Conservation (phyloP, 2,113 vertebrate species). For the Myrmecobius fasciatus region DNA sequence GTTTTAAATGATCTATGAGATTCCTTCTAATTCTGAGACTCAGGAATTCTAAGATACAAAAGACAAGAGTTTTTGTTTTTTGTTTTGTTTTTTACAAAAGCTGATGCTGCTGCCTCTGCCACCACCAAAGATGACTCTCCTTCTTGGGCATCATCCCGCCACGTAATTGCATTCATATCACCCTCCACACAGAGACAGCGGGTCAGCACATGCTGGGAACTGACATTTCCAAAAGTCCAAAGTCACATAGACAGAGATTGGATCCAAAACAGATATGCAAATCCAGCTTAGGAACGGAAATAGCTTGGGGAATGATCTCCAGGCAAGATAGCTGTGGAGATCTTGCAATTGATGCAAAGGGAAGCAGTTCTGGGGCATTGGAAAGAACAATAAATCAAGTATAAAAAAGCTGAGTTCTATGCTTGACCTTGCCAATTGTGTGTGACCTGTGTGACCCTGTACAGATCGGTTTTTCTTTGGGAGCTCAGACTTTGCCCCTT, state of each 20-base stretch:
- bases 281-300: background rate
- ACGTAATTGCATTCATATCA: background rate
- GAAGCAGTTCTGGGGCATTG: background rate
- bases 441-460: background rate
- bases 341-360: background rate
- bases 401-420: background rate
- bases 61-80: background rate
- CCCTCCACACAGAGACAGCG: background rate
- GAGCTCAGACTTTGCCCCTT: no score
- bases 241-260: background rate
- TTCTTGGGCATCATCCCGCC: background rate
- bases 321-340: background rate
- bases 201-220: background rate
- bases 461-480: background rate
- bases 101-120: background rate
- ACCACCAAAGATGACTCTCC: background rate
- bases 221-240: background rate
- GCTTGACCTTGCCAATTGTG: background rate
- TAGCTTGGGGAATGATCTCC: background rate
- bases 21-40: background rate
- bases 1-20: background rate
- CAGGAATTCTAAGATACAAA: background rate
- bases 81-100: no score
- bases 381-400: background rate
- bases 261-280: background rate